A percentile compares a stretch with the other conserved stretches of the same genome.
Conservation (phyloP, 1,140 invertebrate genomes). For the Panulirus ornatus region DNA sequence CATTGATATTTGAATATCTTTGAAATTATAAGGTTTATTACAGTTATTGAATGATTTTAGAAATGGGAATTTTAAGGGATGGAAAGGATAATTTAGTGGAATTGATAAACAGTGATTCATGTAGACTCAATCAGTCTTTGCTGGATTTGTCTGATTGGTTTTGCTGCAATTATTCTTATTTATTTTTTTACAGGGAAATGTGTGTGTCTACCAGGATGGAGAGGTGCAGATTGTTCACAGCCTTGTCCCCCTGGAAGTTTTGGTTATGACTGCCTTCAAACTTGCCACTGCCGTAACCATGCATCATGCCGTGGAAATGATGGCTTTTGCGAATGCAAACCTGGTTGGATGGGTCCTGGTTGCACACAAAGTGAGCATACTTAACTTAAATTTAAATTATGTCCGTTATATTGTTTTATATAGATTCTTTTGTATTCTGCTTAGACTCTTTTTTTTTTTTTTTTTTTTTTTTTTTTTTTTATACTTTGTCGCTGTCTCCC, state of each 20-base stretch:
- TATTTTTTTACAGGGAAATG: slow-evolving; percentile 83
- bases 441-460: no score
- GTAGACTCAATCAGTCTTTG: no score
- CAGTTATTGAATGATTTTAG: no score
- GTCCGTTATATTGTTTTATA: not conserved
- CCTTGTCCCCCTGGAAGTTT: slow-evolving; percentile 90
- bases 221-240: slow-evolving; percentile 86
- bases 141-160: no score
- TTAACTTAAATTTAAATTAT: not conserved
- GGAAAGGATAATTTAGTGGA: no score
- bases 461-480: no score
- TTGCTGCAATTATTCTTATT: no score
- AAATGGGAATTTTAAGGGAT: no score
- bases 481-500: no score
- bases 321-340: slow-evolving; percentile 88
- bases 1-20: no score
- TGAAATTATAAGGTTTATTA: no score
- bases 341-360: slow-evolving; percentile 81
- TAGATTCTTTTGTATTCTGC: not conserved
- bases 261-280: slow-evolving; percentile 91
- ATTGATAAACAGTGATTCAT: no score
- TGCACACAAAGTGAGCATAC: slow-evolving; percentile 76
- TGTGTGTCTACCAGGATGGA: slow-evolving; percentile 91
- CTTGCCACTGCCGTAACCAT: slow-evolving; percentile 89
- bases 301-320: slow-evolving; percentile 87